Percentiles rank a stretch among this genome's conserved stretches.
phyloP scores from a whole-genome alignment of 2,888 invertebrate species.

The Phania funesta region DNA sequence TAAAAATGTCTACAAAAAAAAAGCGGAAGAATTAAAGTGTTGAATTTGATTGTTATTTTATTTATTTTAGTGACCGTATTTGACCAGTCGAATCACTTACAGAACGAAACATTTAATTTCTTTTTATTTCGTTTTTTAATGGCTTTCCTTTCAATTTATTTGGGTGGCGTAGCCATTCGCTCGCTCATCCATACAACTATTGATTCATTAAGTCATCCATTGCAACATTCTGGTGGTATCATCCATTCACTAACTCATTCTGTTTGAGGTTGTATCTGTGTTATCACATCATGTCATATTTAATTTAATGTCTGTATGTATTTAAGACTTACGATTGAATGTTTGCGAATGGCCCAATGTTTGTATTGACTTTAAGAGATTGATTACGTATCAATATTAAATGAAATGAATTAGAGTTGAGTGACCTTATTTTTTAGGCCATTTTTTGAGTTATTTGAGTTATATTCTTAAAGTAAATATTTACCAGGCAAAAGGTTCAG shows the following conservation, averaged over 20 bases:
- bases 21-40: neutral
- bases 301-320: constrained; percentile 56
- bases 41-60: constrained; percentile 48
- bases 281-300: constrained; percentile 42
- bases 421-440: constrained; percentile 26
- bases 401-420: constrained; percentile 42
- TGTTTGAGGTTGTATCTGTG: neutral
- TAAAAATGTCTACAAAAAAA: neutral
- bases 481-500: too few relatives aligned
- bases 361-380: constrained; percentile 61
- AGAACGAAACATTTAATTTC: constrained; percentile 35
- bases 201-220: constrained; percentile 24
- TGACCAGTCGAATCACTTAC: constrained; percentile 18
- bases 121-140: constrained; percentile 1
- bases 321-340: constrained; percentile 25
- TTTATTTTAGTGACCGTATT: constrained; percentile 22
- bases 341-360: constrained; percentile 27
- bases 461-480: too few relatives aligned
- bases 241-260: neutral
- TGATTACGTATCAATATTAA: constrained; percentile 65
- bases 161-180: neutral
- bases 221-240: neutral
- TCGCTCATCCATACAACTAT: neutral
- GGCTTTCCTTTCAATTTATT: constrained; percentile 12
- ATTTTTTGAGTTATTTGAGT: too few relatives aligned